Base-by-base conservation (phyloP, 2,888 invertebrate genomes). In the Griposia aprilina region DNA sequence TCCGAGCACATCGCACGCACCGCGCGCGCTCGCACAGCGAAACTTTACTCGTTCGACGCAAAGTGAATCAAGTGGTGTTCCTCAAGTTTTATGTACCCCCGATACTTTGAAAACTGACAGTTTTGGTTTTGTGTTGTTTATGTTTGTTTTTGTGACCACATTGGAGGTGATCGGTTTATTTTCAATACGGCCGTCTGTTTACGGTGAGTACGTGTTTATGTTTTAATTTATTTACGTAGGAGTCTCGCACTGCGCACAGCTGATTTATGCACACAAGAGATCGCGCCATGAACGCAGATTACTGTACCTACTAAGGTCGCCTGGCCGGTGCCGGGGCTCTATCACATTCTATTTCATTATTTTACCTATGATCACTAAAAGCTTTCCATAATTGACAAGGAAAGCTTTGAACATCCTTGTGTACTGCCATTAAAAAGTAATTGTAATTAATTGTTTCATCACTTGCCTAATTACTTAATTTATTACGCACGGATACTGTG, bases 151-250 rank as follows among this genome's bases (percentile, higher is more conserved):
- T 93, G 96, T 96, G 96, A 93, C 93, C 94, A 94, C 92, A 92
- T 96, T 95, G 96, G 95, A 95, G 94, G 95, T 94, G 94, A 93
- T 93, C 93, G 90, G 94, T 94, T 94, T 94, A 94, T 94, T 95
- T 94, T 93, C 93, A 91, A 93, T 93, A 93, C 95, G 91, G 92
- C 92, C 93, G 93, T 92, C 93, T 94, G 94, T 95, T 95, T 94
- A 94, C 95, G 95, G 96, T 97, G 89, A 96, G 96, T 96, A 94
- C 94, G 90, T 89, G 91, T 94, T 78, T 94, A 92, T 92, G 93
- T 94, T 94, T 94, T 92, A 93, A 94, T 95, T 92, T 94, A 93
- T 94, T 93, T 93, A 91, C 93, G 90, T 92, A 90, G 91, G 87
- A 90, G 90, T 88, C 89, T 90, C 90, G 91, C 30, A 36, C 30